These are phyloP conservation scores for Xanthorhoe designata DNA, from an alignment of 2,888 invertebrate genomes.

Conservation along the genomic window DNA sequence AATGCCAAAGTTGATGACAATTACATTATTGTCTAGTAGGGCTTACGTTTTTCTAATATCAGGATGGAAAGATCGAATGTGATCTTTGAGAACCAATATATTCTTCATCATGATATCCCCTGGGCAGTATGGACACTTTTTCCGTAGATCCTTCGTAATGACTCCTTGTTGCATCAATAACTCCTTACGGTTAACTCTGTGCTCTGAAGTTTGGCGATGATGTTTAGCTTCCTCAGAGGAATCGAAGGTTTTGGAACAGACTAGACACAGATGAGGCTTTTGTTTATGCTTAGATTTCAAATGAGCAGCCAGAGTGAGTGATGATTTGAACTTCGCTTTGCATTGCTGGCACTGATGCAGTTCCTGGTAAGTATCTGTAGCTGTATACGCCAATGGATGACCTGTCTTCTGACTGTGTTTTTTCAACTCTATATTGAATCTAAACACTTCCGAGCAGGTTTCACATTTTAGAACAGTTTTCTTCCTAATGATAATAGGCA, in stretches of 20 bases:
- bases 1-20: neutral
- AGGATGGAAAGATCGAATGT: slow-evolving; percentile 86
- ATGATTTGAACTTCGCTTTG: slow-evolving; percentile 85
- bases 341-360: slow-evolving; percentile 87
- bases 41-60: slow-evolving; percentile 87
- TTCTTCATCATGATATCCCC: slow-evolving; percentile 76
- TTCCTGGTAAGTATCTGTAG: slow-evolving; percentile 88
- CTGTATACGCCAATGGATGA: slow-evolving; percentile 80
- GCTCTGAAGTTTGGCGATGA: slow-evolving; percentile 88
- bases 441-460: slow-evolving; percentile 88
- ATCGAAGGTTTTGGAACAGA: slow-evolving; percentile 88
- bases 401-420: slow-evolving; percentile 84
- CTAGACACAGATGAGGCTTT: slow-evolving; percentile 87
- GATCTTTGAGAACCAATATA: slow-evolving; percentile 86
- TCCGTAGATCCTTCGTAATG: slow-evolving; percentile 68
- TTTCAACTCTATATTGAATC: slow-evolving; percentile 91
- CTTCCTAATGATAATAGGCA: slow-evolving; percentile 91
- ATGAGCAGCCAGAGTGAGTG: slow-evolving; percentile 89
- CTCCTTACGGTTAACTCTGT: slow-evolving; percentile 86
- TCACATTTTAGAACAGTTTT: slow-evolving; percentile 87
- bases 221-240: slow-evolving; percentile 86
- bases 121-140: slow-evolving; percentile 87
- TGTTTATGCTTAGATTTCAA: slow-evolving; percentile 86
- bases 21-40: neutral
- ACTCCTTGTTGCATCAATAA: slow-evolving; percentile 68